phyloP scores from a whole-genome alignment of 2,797 vertebrate genomes.

The Bovichtus variegatus region DNA sequence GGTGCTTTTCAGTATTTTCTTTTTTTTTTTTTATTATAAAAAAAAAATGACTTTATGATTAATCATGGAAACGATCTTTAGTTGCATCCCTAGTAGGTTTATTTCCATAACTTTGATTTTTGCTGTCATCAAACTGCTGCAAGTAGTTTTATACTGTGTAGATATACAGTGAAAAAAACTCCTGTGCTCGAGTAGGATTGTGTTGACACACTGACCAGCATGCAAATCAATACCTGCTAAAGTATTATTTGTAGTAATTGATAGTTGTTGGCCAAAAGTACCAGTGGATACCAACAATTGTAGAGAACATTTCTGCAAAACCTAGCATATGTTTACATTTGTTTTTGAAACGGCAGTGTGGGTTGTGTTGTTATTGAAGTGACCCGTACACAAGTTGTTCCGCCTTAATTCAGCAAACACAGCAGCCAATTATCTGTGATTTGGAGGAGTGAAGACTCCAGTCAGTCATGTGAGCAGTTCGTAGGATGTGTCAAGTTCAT shows the following conservation, averaged over 20 bases:
- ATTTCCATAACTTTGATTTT: not conserved
- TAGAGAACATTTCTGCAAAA: not conserved
- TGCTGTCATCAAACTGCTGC: not conserved
- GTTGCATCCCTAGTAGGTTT: not conserved
- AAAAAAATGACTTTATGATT: not conserved
- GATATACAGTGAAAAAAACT: not conserved
- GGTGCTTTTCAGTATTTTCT: not conserved
- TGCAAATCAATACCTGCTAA: not conserved
- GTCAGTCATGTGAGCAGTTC: conserved; percentile 50
- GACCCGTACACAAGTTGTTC: not conserved
- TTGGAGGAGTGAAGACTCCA: conserved; percentile 15
- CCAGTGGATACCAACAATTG: not conserved
- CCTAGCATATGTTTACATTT: not conserved
- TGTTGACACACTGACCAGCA: not conserved
- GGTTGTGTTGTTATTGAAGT: conserved; percentile 1
- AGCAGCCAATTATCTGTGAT: conserved; percentile 40
- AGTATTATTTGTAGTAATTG: not conserved
- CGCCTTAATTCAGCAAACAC: conserved; percentile 19
- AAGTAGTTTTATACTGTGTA: not conserved
- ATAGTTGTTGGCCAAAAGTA: not conserved
- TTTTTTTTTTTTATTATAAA: too few species aligned
- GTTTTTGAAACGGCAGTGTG: not conserved
- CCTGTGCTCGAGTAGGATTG: not conserved
- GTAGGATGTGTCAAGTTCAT: conserved; percentile 39
- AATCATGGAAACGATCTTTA: not conserved